These are phyloP conservation scores for Anolis apletophallus DNA, from an alignment of 2,797 vertebrate species.

Conservation along the genomic window DNA sequence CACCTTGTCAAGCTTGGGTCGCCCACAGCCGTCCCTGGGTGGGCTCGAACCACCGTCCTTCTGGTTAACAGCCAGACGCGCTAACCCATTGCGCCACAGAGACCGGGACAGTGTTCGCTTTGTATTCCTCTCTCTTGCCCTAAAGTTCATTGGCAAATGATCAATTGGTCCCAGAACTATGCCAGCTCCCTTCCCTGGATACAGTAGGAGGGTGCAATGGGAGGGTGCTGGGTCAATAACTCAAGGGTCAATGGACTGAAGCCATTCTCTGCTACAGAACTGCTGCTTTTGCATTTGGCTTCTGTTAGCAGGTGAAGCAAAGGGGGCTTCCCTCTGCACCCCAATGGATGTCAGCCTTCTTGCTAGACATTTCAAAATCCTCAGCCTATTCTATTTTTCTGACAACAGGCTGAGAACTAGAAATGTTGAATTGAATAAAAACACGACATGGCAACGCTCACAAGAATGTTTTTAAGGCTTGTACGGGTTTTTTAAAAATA, in stretches of 20 bases:
- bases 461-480: no score
- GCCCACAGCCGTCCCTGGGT: background rate
- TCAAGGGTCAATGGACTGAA: background rate
- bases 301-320: no score
- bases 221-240: background rate
- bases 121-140: no score
- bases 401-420: no score
- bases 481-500: no score
- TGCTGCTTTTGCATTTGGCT: background rate
- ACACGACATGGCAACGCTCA: no score
- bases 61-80: constrained; percentile 3
- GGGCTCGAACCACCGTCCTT: constrained; percentile 18
- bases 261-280: background rate
- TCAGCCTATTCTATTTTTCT: no score
- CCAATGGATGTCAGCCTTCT: no score
- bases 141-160: background rate
- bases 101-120: background rate
- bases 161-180: background rate
- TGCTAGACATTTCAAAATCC: no score
- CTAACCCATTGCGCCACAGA: constrained; percentile 14
- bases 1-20: background rate
- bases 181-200: no score
- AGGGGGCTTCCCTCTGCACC: no score
- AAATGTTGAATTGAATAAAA: no score
- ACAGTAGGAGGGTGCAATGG: background rate